Conservation (phyloP, 92 coral and sea anemone genomes). For the Parazoanthus atlanticus region DNA sequence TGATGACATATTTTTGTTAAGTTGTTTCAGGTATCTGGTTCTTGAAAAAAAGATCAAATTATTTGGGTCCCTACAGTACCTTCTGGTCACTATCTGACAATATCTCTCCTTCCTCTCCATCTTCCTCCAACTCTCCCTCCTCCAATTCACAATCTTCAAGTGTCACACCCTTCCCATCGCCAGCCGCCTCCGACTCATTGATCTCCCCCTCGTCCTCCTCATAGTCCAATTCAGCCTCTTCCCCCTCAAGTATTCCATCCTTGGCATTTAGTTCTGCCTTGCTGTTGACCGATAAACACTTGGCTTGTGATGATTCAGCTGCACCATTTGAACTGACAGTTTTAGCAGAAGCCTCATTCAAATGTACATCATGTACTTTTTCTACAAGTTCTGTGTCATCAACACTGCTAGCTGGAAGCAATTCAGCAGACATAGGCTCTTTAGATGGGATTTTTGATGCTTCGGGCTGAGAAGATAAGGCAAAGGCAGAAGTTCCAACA, state of each 20-base stretch:
- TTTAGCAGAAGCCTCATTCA: slow-evolving; percentile 1
- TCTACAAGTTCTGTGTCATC: slow-evolving; percentile 7
- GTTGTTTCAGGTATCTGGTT: no score
- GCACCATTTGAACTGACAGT: background rate
- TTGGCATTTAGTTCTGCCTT: slow-evolving; percentile 1
- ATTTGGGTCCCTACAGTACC: background rate
- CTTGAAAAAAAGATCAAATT: background rate
- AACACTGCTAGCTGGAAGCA: background rate
- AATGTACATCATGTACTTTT: background rate
- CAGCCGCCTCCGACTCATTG: slow-evolving; percentile 3
- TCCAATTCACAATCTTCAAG: slow-evolving; percentile 31
- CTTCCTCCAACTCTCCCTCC: slow-evolving; percentile 38
- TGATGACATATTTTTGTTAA: no score
- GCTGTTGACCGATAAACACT: background rate
- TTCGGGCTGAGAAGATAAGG: background rate
- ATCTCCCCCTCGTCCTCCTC: slow-evolving; percentile 42
- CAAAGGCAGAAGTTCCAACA: background rate
- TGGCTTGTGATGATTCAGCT: background rate
- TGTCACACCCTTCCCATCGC: background rate
- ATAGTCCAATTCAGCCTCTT: slow-evolving; percentile 37
- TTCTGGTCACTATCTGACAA: slow-evolving; percentile 26
- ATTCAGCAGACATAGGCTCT: slow-evolving; percentile 15
- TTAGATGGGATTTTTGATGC: background rate
- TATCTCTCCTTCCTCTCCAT: slow-evolving; percentile 31
- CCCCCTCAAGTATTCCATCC: slow-evolving; percentile 27